These are phyloP conservation scores for Cylindroiulus punctatus DNA, from an alignment of 2,888 invertebrate species.

Conservation along the genomic window DNA sequence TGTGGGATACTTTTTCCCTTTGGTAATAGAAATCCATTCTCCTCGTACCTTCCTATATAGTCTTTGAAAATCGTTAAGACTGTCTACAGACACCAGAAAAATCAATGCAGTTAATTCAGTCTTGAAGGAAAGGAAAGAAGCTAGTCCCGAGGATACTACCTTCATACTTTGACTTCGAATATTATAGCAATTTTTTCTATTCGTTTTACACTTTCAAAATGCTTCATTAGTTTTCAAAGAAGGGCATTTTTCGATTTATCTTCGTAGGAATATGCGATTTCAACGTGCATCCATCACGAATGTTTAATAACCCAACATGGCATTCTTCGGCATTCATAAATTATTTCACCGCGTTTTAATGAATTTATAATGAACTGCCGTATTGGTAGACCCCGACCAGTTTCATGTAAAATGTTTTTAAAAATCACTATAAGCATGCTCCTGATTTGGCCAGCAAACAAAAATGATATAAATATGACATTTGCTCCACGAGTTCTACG, in stretches of 20 bases:
- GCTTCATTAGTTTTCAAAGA: slow-evolving; percentile 37
- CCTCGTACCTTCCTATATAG: slow-evolving; percentile 23
- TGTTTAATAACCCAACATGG: slow-evolving; percentile 23
- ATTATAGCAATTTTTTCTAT: slow-evolving; percentile 30
- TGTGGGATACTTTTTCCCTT: slow-evolving; percentile 23
- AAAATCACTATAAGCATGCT: neutral
- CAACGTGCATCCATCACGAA: slow-evolving; percentile 25
- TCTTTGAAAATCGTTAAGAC: slow-evolving; percentile 44
- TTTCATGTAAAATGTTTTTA: neutral
- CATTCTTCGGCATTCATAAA: slow-evolving; percentile 9
- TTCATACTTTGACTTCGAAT: neutral
- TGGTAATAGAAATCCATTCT: slow-evolving; percentile 41
- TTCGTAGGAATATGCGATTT: neutral
- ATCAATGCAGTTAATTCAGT: slow-evolving; percentile 45
- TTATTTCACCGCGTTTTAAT: slow-evolving; percentile 36
- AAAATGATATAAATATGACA: neutral
- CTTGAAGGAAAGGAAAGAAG: slow-evolving; percentile 23
- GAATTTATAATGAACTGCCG: slow-evolving; percentile 36
- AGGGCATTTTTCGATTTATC: slow-evolving; percentile 14
- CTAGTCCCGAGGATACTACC: neutral
- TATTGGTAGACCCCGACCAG: neutral
- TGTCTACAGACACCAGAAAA: slow-evolving; percentile 38
- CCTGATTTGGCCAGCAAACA: too few species aligned
- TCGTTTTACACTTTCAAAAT: slow-evolving; percentile 34
- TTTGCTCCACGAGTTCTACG: neutral